These are phyloP conservation scores for Clarias macrocephalus DNA, from an alignment of 2,113 vertebrate species.

Conservation along the genomic window DNA sequence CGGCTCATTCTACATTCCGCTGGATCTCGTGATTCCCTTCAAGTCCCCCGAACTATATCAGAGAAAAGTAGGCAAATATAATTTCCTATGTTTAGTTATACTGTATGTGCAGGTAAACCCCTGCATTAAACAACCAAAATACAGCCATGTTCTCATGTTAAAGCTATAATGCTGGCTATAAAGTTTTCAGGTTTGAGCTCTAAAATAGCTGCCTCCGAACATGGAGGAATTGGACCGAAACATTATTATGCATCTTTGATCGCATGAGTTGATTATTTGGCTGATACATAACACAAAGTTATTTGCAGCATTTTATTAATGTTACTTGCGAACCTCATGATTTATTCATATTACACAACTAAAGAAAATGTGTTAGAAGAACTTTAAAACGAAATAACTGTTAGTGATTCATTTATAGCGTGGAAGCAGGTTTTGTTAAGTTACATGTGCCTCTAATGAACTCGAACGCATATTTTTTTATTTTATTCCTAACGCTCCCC, in stretches of 20 bases:
- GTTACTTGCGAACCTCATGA: background rate
- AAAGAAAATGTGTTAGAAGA: background rate
- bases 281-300: background rate
- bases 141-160: background rate
- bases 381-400: background rate
- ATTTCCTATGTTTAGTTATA: background rate
- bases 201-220: background rate
- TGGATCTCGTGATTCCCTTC: background rate
- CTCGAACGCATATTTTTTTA: background rate
- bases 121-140: background rate
- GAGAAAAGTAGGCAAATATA: background rate
- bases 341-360: background rate
- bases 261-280: background rate
- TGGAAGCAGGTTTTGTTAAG: background rate
- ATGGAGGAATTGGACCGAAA: background rate
- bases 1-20: background rate
- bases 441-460: background rate
- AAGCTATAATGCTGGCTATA: background rate
- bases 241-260: too few relatives aligned
- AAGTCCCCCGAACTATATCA: background rate
- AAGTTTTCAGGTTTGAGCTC: background rate
- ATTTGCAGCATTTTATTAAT: background rate
- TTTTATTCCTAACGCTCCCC: background rate
- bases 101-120: background rate
- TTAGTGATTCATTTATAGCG: background rate